These are phyloP conservation scores for Ditula angustiorana DNA, from an alignment of 2,888 invertebrate genomes.

Conservation along the genomic window DNA sequence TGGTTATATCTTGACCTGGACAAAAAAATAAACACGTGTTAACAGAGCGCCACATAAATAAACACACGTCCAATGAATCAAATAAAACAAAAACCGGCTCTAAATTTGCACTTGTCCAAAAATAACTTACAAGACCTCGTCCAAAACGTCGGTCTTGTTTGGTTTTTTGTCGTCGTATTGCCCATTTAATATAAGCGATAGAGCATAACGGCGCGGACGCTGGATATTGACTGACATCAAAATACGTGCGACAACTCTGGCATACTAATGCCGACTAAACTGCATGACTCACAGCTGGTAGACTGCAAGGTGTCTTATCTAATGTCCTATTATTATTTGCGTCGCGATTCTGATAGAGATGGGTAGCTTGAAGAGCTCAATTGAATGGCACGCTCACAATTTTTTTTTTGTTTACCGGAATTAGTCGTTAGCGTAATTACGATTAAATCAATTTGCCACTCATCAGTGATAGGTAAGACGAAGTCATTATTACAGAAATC, in stretches of 20 bases:
- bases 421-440: background rate
- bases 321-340: constrained; percentile 51
- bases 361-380: background rate
- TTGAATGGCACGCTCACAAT: background rate
- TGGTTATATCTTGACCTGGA: constrained; percentile 82
- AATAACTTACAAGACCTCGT: constrained; percentile 74
- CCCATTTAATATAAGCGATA: constrained; percentile 67
- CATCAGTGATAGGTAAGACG: background rate
- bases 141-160: constrained; percentile 63
- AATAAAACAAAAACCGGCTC: constrained; percentile 26
- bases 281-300: constrained; percentile 65
- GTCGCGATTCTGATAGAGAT: constrained; percentile 56
- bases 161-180: constrained; percentile 66
- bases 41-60: constrained; percentile 57
- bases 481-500: background rate
- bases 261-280: constrained; percentile 75
- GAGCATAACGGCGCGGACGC: constrained; percentile 63
- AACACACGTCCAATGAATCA: constrained; percentile 54
- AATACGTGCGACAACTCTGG: constrained; percentile 63
- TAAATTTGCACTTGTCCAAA: constrained; percentile 51
- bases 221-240: constrained; percentile 52
- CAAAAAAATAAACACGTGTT: constrained; percentile 55
- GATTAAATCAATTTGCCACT: background rate
- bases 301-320: constrained; percentile 76
- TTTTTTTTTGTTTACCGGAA: background rate